Evolutionary conservation across 1,140 invertebrate genomes (phyloP).

Genomic region (Drosophila watanabei): DNA sequence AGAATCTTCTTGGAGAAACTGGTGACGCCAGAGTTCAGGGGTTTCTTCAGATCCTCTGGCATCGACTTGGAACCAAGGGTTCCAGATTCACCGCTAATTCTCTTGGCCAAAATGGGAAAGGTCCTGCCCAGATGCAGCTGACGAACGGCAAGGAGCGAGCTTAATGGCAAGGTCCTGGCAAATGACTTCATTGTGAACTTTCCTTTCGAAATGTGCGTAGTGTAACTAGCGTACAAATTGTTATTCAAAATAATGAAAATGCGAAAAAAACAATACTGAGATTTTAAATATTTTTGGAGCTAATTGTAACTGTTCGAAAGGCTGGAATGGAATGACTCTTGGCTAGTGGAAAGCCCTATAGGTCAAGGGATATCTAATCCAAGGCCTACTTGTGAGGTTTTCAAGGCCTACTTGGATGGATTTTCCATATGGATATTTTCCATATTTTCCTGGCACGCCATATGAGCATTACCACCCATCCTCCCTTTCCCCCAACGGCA

Average conservation of each 20-base stretch:
- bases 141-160: background rate
- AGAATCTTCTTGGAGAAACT: background rate
- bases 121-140: background rate
- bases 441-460: constrained; percentile 52
- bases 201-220: too few relatives aligned
- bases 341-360: background rate
- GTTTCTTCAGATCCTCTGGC: too few relatives aligned
- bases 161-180: background rate
- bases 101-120: background rate
- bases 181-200: background rate
- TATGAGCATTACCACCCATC: constrained; percentile 62
- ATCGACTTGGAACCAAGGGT: background rate
- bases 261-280: background rate
- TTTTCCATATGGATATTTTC: constrained; percentile 34
- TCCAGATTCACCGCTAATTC: background rate
- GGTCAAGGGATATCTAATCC: background rate
- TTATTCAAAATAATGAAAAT: background rate
- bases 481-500: background rate
- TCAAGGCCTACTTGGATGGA: constrained; percentile 1
- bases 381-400: background rate
- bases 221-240: too few relatives aligned
- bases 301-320: background rate
- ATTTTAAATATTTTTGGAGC: background rate
- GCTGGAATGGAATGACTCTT: background rate
- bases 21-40: too few relatives aligned